These are phyloP conservation scores for Hippopotamus amphibius DNA, from an alignment of 2,113 vertebrate species.

Conservation along the genomic window DNA sequence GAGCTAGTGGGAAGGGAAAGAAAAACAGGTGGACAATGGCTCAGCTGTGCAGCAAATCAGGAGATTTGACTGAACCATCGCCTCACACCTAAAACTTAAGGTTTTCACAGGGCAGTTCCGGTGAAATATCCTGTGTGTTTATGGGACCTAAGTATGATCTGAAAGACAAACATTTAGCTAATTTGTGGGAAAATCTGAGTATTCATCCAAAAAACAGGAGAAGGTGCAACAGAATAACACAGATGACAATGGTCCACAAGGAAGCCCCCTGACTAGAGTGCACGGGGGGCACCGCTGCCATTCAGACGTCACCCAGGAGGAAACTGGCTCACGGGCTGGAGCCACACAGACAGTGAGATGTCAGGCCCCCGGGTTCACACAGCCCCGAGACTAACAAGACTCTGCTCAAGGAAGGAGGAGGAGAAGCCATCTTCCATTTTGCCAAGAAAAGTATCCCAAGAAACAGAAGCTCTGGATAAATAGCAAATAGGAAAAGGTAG, in stretches of 20 bases:
- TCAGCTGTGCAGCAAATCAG: not conserved
- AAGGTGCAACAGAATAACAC: not conserved
- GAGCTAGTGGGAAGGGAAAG: conserved; percentile 51
- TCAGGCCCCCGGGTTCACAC: not conserved
- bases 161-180: too few species aligned
- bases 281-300: not conserved
- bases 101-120: not conserved
- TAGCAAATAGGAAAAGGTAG: not conserved
- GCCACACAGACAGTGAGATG: too few species aligned
- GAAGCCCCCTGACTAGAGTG: not conserved
- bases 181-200: too few species aligned
- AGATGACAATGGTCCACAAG: too few species aligned
- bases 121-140: not conserved
- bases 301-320: not conserved
- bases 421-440: too few species aligned
- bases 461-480: not conserved
- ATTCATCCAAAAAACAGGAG: not conserved
- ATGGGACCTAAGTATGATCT: not conserved
- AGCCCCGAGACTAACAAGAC: not conserved
- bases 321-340: accelerated
- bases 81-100: not conserved
- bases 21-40: conserved; percentile 70
- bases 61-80: not conserved
- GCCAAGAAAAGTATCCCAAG: too few species aligned
- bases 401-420: too few species aligned